These are phyloP conservation scores for Empis stercorea DNA, from an alignment of 2,888 invertebrate genomes.

Conservation along the genomic window DNA sequence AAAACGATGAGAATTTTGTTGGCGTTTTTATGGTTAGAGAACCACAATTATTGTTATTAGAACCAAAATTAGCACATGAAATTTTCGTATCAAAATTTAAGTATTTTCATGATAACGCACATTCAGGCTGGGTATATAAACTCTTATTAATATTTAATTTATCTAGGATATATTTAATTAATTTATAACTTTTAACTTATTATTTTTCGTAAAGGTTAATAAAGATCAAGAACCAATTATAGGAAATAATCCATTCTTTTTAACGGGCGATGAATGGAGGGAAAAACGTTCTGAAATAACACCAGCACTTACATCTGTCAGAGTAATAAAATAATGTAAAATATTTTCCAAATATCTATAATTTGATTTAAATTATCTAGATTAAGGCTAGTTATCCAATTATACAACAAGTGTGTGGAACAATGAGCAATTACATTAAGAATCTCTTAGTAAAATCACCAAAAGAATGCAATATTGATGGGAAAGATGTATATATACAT, in stretches of 20 bases:
- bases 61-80: neutral
- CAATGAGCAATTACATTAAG: constrained; percentile 33
- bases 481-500: constrained; percentile 29
- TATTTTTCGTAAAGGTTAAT: constrained; percentile 21
- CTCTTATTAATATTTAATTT: too few species aligned
- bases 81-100: neutral
- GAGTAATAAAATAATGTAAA: constrained; percentile 25
- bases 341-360: too few species aligned
- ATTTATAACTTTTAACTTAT: neutral
- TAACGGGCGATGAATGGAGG: constrained; percentile 40
- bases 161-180: neutral
- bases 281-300: constrained; percentile 37
- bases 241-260: constrained; percentile 37
- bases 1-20: neutral
- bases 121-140: neutral
- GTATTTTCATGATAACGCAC: neutral
- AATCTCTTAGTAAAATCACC: constrained; percentile 10
- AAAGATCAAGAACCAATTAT: constrained; percentile 37
- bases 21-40: neutral
- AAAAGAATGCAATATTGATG: constrained; percentile 29
- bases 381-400: constrained; percentile 39
- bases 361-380: constrained; percentile 14
- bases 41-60: neutral
- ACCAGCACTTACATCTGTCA: constrained; percentile 38
- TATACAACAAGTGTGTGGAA: constrained; percentile 35